These are phyloP conservation scores for Lordiphosa fenestrarum DNA, from an alignment of 2,888 invertebrate genomes.

Conservation along the genomic window DNA sequence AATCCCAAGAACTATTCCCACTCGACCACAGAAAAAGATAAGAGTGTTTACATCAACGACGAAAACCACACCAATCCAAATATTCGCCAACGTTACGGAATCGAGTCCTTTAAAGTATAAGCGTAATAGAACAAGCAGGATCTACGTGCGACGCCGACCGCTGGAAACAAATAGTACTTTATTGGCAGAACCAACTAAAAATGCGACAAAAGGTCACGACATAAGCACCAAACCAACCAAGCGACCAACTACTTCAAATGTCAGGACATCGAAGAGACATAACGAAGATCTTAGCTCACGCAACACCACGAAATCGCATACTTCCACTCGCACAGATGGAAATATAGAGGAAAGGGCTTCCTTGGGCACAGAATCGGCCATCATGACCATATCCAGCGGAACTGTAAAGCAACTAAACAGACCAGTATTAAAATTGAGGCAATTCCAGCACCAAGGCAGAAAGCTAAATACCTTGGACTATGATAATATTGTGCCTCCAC, in stretches of 20 bases:
- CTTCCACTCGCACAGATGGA: constrained; percentile 5
- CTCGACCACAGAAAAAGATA: constrained; percentile 20
- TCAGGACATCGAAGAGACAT: constrained; percentile 3
- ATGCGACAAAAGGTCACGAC: constrained; percentile 1
- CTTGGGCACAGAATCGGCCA: constrained; percentile 46
- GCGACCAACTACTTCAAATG: constrained; percentile 12
- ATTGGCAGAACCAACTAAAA: constrained; percentile 7
- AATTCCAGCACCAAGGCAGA: constrained; percentile 7
- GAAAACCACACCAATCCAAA: constrained; percentile 17
- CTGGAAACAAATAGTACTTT: constrained; percentile 12
- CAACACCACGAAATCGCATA: constrained; percentile 16
- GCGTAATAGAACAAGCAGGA: constrained; percentile 24
- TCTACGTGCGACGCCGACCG: constrained; percentile 20
- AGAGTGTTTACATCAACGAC: constrained; percentile 22
- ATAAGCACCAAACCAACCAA: constrained; percentile 11
- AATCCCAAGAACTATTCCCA: constrained; percentile 3
- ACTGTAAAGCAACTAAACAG: constrained; percentile 33
- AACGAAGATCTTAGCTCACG: neutral
- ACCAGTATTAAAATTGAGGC: constrained; percentile 23
- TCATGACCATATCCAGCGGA: constrained; percentile 55
- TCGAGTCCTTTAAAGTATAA: constrained; percentile 3
- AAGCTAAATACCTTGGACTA: constrained; percentile 14
- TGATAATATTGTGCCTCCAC: constrained; percentile 31
- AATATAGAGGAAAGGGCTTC: constrained; percentile 26
- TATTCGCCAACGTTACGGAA: constrained; percentile 11